Evolutionary conservation across 2,888 invertebrate genomes (phyloP).

Genomic region (Dolomedes plantarius): DNA sequence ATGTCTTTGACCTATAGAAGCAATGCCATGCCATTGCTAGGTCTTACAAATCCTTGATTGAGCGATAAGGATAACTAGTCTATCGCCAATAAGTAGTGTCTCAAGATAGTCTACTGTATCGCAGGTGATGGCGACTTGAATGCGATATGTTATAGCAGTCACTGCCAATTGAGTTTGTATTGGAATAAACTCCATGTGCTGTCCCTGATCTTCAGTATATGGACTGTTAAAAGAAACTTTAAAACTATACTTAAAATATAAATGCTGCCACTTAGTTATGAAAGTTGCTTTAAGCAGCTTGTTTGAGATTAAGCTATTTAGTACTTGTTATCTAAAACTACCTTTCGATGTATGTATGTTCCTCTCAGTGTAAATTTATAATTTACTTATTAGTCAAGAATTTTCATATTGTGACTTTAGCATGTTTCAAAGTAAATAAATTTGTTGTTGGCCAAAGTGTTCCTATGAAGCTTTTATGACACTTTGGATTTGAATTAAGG

Average conservation of each 20-base stretch:
- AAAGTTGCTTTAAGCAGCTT: constrained; percentile 57
- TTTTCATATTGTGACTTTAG: constrained; percentile 70
- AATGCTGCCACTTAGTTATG: constrained; percentile 63
- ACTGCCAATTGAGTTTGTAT: constrained; percentile 71
- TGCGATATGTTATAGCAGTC: constrained; percentile 66
- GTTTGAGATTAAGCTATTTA: constrained; percentile 62
- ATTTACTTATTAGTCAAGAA: constrained; percentile 64
- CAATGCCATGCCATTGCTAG: constrained; percentile 55
- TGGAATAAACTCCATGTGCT: constrained; percentile 59
- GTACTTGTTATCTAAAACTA: constrained; percentile 67
- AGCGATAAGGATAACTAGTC: constrained; percentile 59
- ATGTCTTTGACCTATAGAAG: constrained; percentile 67
- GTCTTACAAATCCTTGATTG: constrained; percentile 61
- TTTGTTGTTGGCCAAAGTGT: constrained; percentile 70
- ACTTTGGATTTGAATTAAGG: constrained; percentile 69
- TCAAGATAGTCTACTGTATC: constrained; percentile 64
- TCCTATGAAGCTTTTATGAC: constrained; percentile 54
- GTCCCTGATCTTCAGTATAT: constrained; percentile 70
- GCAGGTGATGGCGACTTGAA: constrained; percentile 57
- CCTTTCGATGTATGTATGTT: constrained; percentile 71
- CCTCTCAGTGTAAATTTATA: constrained; percentile 67
- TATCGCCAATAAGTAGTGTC: constrained; percentile 64
- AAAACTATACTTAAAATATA: constrained; percentile 48
- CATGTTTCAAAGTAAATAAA: constrained; percentile 70
- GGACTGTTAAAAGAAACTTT: constrained; percentile 63